These are phyloP conservation scores for Bambusicola thoracicus DNA, from an alignment of 2,113 vertebrate species.

Conservation along the genomic window DNA sequence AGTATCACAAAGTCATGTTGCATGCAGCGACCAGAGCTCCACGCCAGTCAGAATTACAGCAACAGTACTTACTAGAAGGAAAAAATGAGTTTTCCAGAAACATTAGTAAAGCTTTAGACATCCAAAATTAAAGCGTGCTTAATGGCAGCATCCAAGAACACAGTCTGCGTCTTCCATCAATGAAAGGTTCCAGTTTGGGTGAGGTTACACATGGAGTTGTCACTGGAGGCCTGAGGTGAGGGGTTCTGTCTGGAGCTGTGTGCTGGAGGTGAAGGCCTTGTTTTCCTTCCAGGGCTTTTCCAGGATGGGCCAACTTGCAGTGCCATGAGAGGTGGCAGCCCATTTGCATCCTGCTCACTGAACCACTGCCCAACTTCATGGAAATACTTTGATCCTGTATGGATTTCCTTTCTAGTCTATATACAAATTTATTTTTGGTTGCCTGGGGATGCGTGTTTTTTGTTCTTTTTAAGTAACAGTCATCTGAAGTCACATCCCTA, in stretches of 20 bases:
- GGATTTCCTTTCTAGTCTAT: background rate
- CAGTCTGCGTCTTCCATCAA: background rate
- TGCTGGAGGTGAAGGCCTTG: background rate
- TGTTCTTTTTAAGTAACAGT: background rate
- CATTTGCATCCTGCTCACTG: background rate
- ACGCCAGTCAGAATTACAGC: background rate
- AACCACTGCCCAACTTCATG: background rate
- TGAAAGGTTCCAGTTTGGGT: conserved; percentile 18
- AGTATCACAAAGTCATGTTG: background rate
- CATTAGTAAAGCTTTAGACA: background rate
- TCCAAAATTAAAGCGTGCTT: background rate
- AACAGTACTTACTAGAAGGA: background rate
- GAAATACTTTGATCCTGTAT: background rate
- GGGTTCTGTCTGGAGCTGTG: background rate
- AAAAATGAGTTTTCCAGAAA: background rate
- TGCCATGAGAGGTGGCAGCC: background rate
- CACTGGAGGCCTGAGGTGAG: background rate
- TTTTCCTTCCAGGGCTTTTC: background rate
- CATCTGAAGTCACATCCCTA: background rate
- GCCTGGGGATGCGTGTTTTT: background rate
- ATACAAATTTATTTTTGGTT: background rate
- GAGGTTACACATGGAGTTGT: background rate
- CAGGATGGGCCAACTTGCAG: background rate
- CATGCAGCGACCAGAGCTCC: rapidly evolving
- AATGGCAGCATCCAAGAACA: background rate